These are phyloP conservation scores for Cynocephalus volans DNA, from an alignment of 2,113 vertebrate species.

Conservation along the genomic window DNA sequence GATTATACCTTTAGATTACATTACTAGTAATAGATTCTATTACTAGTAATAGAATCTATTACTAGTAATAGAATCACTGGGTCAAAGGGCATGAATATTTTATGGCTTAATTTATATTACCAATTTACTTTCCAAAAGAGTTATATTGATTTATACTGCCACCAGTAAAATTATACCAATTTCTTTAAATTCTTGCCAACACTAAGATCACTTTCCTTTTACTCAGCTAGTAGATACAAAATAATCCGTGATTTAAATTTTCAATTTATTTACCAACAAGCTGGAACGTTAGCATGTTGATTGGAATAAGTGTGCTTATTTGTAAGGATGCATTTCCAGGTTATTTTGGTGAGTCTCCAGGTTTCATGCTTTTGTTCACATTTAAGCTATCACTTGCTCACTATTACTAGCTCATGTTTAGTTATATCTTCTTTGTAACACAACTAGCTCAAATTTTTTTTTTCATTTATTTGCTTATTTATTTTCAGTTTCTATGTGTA, in stretches of 20 bases:
- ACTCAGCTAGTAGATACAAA: background rate
- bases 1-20: background rate
- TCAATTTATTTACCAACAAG: constrained; percentile 13
- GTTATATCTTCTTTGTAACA: background rate
- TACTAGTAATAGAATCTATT: no score
- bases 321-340: background rate
- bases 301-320: background rate
- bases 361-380: background rate
- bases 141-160: background rate
- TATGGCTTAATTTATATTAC: background rate
- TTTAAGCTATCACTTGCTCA: background rate
- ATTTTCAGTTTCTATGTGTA: background rate
- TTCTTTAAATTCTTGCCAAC: constrained; percentile 28
- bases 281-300: background rate
- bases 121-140: constrained; percentile 10
- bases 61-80: background rate
- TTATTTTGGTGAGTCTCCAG: background rate
- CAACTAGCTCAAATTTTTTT: background rate
- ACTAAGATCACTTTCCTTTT: background rate
- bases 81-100: background rate
- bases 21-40: background rate
- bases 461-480: background rate
- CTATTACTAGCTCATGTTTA: background rate
- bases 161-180: background rate
- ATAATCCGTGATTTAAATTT: background rate